phyloP scores from a whole-genome alignment of 2,888 invertebrate genomes.

The Falcaria lacertinaria region DNA sequence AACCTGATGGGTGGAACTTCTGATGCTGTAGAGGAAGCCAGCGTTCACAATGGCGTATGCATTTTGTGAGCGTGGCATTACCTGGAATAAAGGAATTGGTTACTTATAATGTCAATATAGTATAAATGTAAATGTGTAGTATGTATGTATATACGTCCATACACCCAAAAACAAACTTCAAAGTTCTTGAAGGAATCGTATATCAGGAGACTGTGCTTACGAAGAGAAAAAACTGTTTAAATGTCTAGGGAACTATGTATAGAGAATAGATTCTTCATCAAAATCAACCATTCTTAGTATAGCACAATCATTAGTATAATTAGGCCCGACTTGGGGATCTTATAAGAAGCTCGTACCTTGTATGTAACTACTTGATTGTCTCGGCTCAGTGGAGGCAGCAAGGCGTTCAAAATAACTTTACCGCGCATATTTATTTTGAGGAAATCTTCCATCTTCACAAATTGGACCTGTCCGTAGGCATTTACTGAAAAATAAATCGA shows the following conservation, averaged over 20 bases:
- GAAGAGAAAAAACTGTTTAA: no score
- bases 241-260: no score
- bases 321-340: background rate
- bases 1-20: conserved; percentile 34
- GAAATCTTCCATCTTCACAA: conserved; percentile 57
- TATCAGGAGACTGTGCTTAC: no score
- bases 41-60: conserved; percentile 88
- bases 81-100: conserved; percentile 56
- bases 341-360: conserved; percentile 29
- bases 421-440: conserved; percentile 60
- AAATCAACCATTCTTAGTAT: no score
- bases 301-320: no score
- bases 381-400: conserved; percentile 40
- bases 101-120: no score
- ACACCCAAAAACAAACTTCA: no score
- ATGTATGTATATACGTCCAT: no score
- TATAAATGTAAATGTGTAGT: no score
- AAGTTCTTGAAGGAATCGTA: no score
- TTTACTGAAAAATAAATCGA: conserved; percentile 33
- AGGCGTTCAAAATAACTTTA: conserved; percentile 40
- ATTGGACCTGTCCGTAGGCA: conserved; percentile 18
- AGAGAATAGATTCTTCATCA: no score
- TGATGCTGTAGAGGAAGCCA: conserved; percentile 79
- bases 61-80: conserved; percentile 86
- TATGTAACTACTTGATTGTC: conserved; percentile 31